Conservation (phyloP, 37 sponge, comb jelly and placozoan species). For the Spongilla lacustris region DNA sequence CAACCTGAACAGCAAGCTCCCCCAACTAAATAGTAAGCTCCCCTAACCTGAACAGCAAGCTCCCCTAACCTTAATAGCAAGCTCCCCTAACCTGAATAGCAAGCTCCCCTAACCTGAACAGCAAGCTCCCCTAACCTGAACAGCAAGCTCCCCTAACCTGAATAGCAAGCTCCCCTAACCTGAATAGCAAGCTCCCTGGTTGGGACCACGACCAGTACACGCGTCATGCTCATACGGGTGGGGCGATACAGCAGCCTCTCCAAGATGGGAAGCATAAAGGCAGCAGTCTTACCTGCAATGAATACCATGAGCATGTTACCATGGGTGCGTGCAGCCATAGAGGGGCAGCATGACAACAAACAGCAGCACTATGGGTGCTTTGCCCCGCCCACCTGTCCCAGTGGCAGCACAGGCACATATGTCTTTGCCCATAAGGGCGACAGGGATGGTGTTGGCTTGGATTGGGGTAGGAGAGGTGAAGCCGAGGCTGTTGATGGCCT, state of each 20-base stretch:
- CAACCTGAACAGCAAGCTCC: too few species aligned
- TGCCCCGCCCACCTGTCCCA: slow-evolving; percentile 84
- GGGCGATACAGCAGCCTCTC: slow-evolving; percentile 94
- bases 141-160: too few species aligned
- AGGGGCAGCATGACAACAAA: neutral
- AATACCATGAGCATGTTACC: neutral
- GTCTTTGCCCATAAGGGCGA: slow-evolving; percentile 98
- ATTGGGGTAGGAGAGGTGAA: slow-evolving; percentile 94
- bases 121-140: too few species aligned
- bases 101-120: too few species aligned
- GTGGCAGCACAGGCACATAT: slow-evolving; percentile 99
- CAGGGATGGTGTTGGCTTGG: slow-evolving; percentile 92
- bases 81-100: too few species aligned
- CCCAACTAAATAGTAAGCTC: too few species aligned
- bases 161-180: neutral
- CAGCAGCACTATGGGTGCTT: neutral
- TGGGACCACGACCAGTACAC: slow-evolving; percentile 93
- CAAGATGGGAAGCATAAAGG: slow-evolving; percentile 93
- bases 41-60: too few species aligned
- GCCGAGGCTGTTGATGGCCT: slow-evolving; percentile 86
- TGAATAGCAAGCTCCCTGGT: slow-evolving; percentile 92
- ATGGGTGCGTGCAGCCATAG: neutral
- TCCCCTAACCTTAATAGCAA: too few species aligned
- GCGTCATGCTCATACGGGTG: slow-evolving; percentile 32
- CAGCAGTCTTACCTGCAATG: slow-evolving; percentile 93